These are phyloP conservation scores for Oostethus manadensis DNA, from an alignment of 2,113 vertebrate genomes.

Conservation along the genomic window DNA sequence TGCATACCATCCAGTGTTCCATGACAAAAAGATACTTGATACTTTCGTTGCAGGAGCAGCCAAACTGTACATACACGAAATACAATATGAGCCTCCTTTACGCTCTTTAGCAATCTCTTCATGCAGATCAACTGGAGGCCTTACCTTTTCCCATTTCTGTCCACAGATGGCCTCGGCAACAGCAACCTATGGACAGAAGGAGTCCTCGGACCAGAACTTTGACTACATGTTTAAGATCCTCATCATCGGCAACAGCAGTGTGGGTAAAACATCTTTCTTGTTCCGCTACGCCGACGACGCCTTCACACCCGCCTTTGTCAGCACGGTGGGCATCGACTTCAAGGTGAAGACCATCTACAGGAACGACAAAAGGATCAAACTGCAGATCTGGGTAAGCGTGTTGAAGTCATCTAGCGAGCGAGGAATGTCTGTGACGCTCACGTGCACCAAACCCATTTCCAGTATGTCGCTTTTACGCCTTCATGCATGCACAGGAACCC, in stretches of 20 bases:
- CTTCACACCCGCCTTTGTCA: slow-evolving; percentile 93
- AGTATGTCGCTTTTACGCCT: no score
- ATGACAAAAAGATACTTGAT: no score
- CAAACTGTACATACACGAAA: no score
- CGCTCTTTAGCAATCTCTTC: no score
- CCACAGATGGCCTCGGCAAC: slow-evolving; percentile 90
- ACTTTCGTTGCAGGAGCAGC: no score
- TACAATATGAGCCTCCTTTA: no score
- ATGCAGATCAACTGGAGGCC: neutral
- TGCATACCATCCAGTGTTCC: no score
- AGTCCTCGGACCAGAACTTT: slow-evolving; percentile 96
- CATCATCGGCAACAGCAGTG: slow-evolving; percentile 97
- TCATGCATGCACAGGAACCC: no score
- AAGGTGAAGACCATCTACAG: slow-evolving; percentile 99
- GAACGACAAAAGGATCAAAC: slow-evolving; percentile 94
- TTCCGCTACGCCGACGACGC: slow-evolving; percentile 96
- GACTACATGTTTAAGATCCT: slow-evolving; percentile 99
- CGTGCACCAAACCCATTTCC: no score
- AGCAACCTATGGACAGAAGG: slow-evolving; percentile 86
- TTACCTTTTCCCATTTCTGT: neutral
- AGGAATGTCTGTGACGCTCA: no score
- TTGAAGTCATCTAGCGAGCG: no score
- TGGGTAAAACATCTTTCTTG: slow-evolving; percentile 95
- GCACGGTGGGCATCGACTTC: slow-evolving; percentile 97
- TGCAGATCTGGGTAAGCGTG: slow-evolving; percentile 99